These are phyloP conservation scores for Rhysida immarginata DNA, from an alignment of 1,140 invertebrate genomes.

Conservation along the genomic window DNA sequence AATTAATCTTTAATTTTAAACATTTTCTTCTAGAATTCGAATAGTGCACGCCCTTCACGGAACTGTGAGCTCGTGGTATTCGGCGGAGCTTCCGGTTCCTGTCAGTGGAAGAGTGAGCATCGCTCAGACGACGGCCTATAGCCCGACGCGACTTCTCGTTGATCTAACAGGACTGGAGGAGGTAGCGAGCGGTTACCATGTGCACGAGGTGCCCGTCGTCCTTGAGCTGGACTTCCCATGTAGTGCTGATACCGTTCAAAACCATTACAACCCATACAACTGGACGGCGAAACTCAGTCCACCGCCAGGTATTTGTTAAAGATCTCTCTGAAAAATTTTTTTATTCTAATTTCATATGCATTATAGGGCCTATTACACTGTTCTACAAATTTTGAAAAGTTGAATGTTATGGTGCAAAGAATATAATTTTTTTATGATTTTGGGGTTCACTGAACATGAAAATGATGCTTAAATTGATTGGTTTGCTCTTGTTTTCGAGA, in stretches of 20 bases:
- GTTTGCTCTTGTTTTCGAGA: no score
- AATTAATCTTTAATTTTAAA: no score
- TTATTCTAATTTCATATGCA: no score
- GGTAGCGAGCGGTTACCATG: constrained; percentile 53
- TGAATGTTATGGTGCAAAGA: no score
- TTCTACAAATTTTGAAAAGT: no score
- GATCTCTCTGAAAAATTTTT: background rate
- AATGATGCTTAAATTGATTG: no score
- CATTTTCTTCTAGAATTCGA: constrained; percentile 16
- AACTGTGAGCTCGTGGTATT: constrained; percentile 20
- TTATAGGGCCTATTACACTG: no score
- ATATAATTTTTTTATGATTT: no score
- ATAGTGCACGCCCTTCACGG: constrained; percentile 19
- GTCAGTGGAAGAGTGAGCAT: constrained; percentile 62
- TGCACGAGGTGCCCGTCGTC: constrained; percentile 70
- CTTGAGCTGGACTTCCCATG: constrained; percentile 74
- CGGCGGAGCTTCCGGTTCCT: constrained; percentile 19
- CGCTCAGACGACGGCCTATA: constrained; percentile 67
- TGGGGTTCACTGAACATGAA: no score
- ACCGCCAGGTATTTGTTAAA: background rate
- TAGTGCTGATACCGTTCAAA: constrained; percentile 58
- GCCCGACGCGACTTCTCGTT: constrained; percentile 60
- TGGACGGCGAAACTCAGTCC: constrained; percentile 29
- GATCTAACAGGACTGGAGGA: constrained; percentile 53
- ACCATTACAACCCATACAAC: constrained; percentile 63